Percentiles rank a stretch among this genome's conserved stretches.
Conservation (phyloP, 2,113 vertebrate species). For the Oophaga pumilio region DNA sequence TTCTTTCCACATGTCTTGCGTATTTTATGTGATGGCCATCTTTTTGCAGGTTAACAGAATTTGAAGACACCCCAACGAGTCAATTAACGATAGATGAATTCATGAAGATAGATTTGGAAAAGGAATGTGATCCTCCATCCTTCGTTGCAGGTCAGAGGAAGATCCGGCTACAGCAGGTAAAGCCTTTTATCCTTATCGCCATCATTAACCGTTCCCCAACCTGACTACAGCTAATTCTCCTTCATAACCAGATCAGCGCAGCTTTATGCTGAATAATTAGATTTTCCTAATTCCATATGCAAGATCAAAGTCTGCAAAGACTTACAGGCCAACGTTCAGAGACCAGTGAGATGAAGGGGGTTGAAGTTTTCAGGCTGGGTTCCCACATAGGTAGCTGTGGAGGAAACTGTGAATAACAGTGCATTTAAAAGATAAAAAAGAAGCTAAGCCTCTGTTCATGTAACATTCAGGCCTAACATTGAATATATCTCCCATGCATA, state of each 20-base stretch:
- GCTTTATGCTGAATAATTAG: neutral
- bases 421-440: neutral
- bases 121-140: constrained; percentile 93
- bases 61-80: constrained; percentile 94
- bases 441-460: no score
- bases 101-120: constrained; percentile 90
- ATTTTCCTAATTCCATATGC: neutral
- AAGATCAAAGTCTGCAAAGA: neutral
- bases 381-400: neutral
- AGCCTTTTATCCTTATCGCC: neutral
- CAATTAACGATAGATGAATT: constrained; percentile 95
- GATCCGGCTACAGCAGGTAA: constrained; percentile 81
- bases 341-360: neutral
- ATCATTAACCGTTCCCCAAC: no score
- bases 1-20: neutral
- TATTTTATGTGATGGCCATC: neutral
- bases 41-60: constrained; percentile 83
- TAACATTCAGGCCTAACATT: no score
- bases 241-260: neutral
- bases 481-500: no score
- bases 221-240: neutral
- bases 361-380: neutral
- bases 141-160: constrained; percentile 86
- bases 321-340: no score
- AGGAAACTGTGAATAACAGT: neutral